Percentiles rank a stretch among this genome's conserved stretches.
These are phyloP conservation scores for Bombus terrestris DNA, from an alignment of 1,140 invertebrate genomes.

Conservation along the genomic window DNA sequence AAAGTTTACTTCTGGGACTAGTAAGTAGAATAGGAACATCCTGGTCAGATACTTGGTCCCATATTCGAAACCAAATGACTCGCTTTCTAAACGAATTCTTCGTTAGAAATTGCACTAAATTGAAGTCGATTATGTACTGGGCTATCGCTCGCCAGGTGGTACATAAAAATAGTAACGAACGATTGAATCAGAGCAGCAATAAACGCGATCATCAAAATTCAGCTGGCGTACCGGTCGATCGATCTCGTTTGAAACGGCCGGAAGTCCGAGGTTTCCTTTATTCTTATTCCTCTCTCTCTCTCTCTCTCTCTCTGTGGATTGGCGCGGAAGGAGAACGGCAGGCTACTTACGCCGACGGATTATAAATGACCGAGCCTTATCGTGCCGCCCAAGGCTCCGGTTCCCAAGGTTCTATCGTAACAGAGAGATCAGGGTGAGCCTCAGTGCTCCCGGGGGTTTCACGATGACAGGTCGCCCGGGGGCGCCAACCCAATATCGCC, in stretches of 20 bases:
- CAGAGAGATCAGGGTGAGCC: slow-evolving; percentile 73
- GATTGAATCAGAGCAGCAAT: not conserved
- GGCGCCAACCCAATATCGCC: slow-evolving; percentile 42
- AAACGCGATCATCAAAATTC: slow-evolving; percentile 52
- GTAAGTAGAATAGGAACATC: no score
- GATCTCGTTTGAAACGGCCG: slow-evolving; percentile 51
- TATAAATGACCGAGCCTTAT: slow-evolving; percentile 78
- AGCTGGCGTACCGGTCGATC: slow-evolving; percentile 43
- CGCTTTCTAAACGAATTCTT: no score
- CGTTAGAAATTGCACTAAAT: no score
- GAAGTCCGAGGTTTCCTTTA: slow-evolving; percentile 63
- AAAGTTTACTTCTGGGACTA: no score
- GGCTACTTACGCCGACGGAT: slow-evolving; percentile 72
- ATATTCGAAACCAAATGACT: no score
- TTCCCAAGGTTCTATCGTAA: slow-evolving; percentile 71
- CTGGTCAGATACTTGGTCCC: no score
- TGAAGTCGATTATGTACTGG: no score
- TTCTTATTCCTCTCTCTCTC: slow-evolving; percentile 34
- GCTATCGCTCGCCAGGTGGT: not conserved
- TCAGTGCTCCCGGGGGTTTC: slow-evolving; percentile 72
- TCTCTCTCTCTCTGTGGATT: slow-evolving; percentile 22
- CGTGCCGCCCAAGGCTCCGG: slow-evolving; percentile 66
- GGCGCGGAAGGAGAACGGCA: slow-evolving; percentile 55
- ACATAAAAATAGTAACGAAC: not conserved
- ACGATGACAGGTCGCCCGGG: slow-evolving; percentile 73